A percentile compares a stretch with the other conserved stretches of the same genome.
Conservation (phyloP, 2,888 invertebrate genomes). For the Clistopyga incitator region DNA sequence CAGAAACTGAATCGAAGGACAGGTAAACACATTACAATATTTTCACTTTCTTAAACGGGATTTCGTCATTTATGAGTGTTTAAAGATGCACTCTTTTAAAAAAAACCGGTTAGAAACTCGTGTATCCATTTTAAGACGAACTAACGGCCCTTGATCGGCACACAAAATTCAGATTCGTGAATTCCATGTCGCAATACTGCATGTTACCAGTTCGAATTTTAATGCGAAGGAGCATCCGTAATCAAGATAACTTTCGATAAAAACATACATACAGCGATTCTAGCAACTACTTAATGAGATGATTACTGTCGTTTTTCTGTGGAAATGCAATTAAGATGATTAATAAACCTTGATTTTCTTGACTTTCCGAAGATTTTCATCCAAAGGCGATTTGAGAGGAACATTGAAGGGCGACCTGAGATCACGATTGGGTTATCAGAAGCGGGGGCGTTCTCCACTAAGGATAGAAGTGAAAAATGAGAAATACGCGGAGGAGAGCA, state of each 20-base stretch:
- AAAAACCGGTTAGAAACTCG: too few species aligned
- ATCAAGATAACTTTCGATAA: too few species aligned
- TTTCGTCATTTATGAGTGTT: too few species aligned
- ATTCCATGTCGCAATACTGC: too few species aligned
- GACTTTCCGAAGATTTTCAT: slow-evolving; percentile 69
- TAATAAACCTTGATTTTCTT: slow-evolving; percentile 8
- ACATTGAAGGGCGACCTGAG: slow-evolving; percentile 77
- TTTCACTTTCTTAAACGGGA: background rate
- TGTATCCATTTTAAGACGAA: too few species aligned
- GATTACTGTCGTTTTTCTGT: background rate
- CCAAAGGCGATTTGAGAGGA: slow-evolving; percentile 74
- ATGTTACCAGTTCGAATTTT: too few species aligned
- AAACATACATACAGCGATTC: too few species aligned
- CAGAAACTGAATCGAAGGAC: slow-evolving; percentile 63
- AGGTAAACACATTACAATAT: slow-evolving; percentile 66
- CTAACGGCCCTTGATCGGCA: too few species aligned
- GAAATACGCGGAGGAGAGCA: slow-evolving; percentile 76
- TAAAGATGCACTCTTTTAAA: too few species aligned
- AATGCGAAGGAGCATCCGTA: too few species aligned
- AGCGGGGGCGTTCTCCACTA: slow-evolving; percentile 80
- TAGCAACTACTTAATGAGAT: too few species aligned
- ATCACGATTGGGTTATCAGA: slow-evolving; percentile 79
- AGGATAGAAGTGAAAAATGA: slow-evolving; percentile 83
- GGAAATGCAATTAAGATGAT: background rate
- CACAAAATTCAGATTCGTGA: too few species aligned